phyloP scores from a whole-genome alignment of 2,888 invertebrate genomes.

The Xestia c-nigrum region DNA sequence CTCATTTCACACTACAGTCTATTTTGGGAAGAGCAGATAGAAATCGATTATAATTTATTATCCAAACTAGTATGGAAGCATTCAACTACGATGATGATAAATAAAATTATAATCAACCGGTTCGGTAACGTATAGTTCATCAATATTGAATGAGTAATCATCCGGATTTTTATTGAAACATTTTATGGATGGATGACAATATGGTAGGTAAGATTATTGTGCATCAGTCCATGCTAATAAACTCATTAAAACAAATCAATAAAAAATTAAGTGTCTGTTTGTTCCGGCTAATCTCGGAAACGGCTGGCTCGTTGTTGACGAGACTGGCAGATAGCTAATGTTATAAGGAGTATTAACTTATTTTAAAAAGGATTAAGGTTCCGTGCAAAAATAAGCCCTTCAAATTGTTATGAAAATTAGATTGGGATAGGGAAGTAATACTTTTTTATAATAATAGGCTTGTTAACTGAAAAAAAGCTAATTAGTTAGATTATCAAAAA shows the following conservation, averaged over 20 bases:
- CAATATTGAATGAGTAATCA: slow-evolving; percentile 45
- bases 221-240: slow-evolving; percentile 14
- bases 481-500: no score
- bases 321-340: no score
- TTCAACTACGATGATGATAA: slow-evolving; percentile 31
- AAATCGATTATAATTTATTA: slow-evolving; percentile 41
- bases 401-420: no score
- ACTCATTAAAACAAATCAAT: background rate
- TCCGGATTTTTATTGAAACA: slow-evolving; percentile 33
- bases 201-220: slow-evolving; percentile 23
- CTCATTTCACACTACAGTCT: slow-evolving; percentile 28
- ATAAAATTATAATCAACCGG: slow-evolving; percentile 40
- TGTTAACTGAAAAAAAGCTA: no score
- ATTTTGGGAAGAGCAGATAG: slow-evolving; percentile 36
- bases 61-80: slow-evolving; percentile 41
- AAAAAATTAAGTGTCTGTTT: background rate
- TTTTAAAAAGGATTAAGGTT: no score
- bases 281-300: no score
- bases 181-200: slow-evolving; percentile 41
- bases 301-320: no score
- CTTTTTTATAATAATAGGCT: no score
- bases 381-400: no score
- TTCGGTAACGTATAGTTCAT: slow-evolving; percentile 35
- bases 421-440: no score
- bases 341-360: no score